These are phyloP conservation scores for Serilophus lunatus DNA, from an alignment of 2,113 vertebrate genomes.

Conservation along the genomic window DNA sequence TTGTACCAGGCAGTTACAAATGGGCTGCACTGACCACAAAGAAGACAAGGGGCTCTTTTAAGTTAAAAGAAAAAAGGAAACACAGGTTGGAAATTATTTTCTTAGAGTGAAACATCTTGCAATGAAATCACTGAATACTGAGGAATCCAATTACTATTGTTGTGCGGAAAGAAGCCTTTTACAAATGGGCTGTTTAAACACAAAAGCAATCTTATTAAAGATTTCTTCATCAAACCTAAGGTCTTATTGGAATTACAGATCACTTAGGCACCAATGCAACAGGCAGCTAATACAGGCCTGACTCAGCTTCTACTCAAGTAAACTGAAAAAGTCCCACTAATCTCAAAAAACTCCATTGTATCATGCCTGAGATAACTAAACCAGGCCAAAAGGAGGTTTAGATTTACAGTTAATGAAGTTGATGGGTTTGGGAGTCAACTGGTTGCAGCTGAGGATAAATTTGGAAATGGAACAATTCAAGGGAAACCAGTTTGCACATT, in stretches of 20 bases:
- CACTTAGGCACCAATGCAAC: background rate
- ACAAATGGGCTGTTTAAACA: background rate
- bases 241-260: background rate
- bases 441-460: background rate
- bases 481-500: background rate
- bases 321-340: background rate
- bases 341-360: background rate
- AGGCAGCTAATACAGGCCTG: background rate
- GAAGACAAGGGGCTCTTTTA: background rate
- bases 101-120: background rate
- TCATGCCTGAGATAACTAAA: background rate
- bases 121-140: background rate
- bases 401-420: background rate
- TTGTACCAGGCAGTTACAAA: background rate
- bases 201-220: background rate
- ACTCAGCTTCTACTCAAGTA: background rate
- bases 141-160: background rate
- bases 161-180: background rate
- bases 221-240: constrained; percentile 7
- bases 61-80: constrained; percentile 50
- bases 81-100: constrained; percentile 9
- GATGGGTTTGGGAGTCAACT: background rate
- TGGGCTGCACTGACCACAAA: constrained; percentile 23
- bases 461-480: background rate
- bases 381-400: background rate